Percentiles rank a stretch among this genome's conserved stretches.
Conservation (phyloP, 2,888 invertebrate genomes). For the Leucophenga montana region DNA sequence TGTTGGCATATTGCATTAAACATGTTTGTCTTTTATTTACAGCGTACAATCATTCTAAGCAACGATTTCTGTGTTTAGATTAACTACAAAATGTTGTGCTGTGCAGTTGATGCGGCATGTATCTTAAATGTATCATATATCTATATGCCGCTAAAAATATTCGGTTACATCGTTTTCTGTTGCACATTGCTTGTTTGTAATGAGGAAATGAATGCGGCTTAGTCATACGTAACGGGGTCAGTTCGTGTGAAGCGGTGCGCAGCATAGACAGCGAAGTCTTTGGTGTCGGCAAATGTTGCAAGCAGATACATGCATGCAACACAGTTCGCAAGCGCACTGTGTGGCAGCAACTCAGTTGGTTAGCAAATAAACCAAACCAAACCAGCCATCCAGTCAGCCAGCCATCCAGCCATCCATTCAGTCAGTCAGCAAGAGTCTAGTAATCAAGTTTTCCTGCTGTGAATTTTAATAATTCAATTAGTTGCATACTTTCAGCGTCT, state of each 20-base stretch:
- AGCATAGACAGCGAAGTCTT: background rate
- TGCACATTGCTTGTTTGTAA: slow-evolving; percentile 10
- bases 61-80: too few relatives aligned
- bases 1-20: too few relatives aligned
- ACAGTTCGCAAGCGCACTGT: background rate
- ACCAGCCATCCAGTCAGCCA: too few relatives aligned
- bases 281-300: background rate
- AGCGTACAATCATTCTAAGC: too few relatives aligned
- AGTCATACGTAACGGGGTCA: slow-evolving; percentile 39
- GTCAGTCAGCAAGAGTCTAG: too few relatives aligned
- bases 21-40: too few relatives aligned
- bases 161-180: slow-evolving; percentile 1
- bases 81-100: background rate
- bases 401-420: too few relatives aligned
- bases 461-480: slow-evolving; percentile 46
- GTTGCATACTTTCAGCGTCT: background rate
- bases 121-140: background rate
- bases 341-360: slow-evolving; percentile 27
- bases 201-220: slow-evolving; percentile 41
- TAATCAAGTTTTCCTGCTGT: slow-evolving; percentile 32
- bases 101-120: background rate
- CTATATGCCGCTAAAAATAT: background rate
- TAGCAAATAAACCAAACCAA: too few relatives aligned
- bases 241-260: slow-evolving; percentile 30
- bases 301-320: background rate